Evolutionary conservation across 2,888 invertebrate genomes (phyloP).

Genomic region (Clanis bilineata): DNA sequence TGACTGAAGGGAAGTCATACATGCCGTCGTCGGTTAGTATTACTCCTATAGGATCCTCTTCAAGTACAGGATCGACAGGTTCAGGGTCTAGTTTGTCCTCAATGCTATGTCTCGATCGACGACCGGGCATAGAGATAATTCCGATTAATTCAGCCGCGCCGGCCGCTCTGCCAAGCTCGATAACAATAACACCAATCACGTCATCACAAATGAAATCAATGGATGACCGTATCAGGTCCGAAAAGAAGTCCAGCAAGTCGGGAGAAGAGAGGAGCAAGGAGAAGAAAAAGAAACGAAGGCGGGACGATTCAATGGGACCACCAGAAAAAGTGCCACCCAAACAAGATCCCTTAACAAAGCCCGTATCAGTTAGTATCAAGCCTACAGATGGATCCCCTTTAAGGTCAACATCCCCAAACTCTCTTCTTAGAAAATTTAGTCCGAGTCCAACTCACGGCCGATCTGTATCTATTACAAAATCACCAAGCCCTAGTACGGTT

Average conservation of each 20-base stretch:
- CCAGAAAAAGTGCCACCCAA: conserved; percentile 91
- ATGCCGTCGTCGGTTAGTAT: conserved; percentile 80
- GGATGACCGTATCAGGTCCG: conserved; percentile 72
- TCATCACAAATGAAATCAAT: conserved; percentile 78
- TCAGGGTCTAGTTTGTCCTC: conserved; percentile 81
- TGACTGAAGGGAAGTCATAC: conserved; percentile 79
- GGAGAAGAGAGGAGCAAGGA: conserved; percentile 78
- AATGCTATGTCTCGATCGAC: conserved; percentile 84
- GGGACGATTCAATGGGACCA: conserved; percentile 91
- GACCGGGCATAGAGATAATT: conserved; percentile 93
- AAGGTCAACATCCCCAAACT: conserved; percentile 85
- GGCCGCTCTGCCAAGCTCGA: conserved; percentile 88
- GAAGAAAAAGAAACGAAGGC: conserved; percentile 89
- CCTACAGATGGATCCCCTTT: conserved; percentile 84
- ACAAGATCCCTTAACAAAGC: conserved; percentile 87
- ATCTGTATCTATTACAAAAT: conserved; percentile 84
- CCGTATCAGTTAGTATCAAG: conserved; percentile 88
- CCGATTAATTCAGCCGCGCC: conserved; percentile 86
- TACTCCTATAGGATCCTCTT: conserved; percentile 73
- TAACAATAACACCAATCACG: conserved; percentile 92
- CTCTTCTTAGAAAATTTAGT: conserved; percentile 86
- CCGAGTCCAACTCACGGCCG: conserved; percentile 87
- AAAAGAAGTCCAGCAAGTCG: conserved; percentile 72
- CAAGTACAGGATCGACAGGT: conserved; percentile 85
- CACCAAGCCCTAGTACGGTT: conserved; percentile 75